These are phyloP conservation scores for Saturnia japonica DNA, from an alignment of 2,888 invertebrate species.

Conservation along the genomic window DNA sequence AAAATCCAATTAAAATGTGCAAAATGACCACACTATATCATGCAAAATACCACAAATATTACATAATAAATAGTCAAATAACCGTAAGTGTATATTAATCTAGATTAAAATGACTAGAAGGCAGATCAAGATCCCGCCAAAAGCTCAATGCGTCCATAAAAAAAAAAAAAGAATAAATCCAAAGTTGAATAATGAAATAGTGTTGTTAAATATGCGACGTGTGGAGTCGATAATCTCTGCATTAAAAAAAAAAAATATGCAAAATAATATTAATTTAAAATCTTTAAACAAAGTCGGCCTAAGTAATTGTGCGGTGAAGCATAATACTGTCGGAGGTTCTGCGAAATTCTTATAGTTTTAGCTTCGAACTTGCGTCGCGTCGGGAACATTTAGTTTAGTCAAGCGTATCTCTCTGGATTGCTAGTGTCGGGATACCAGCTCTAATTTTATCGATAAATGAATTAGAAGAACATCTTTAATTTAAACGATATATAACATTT, in stretches of 20 bases:
- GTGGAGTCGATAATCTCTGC: slow-evolving; percentile 24
- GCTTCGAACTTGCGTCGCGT: slow-evolving; percentile 45
- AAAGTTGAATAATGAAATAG: slow-evolving; percentile 16
- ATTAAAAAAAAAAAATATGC: not conserved
- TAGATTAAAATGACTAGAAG: too few relatives aligned
- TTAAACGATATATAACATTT: not conserved
- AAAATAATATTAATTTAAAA: slow-evolving; percentile 31
- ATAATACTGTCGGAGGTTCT: slow-evolving; percentile 55
- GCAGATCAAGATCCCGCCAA: too few relatives aligned
- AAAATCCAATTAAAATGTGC: too few relatives aligned
- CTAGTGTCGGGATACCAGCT: slow-evolving; percentile 29
- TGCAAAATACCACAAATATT: too few relatives aligned
- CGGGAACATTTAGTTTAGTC: slow-evolving; percentile 65
- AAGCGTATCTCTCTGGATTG: slow-evolving; percentile 40
- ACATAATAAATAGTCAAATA: too few relatives aligned
- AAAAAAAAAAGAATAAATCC: too few relatives aligned
- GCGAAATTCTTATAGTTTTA: slow-evolving; percentile 56
- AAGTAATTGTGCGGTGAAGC: slow-evolving; percentile 56
- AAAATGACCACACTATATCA: too few relatives aligned
- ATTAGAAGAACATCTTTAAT: not conserved
- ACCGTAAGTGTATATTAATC: too few relatives aligned
- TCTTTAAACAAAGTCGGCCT: slow-evolving; percentile 41
- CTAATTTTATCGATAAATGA: slow-evolving; percentile 7
- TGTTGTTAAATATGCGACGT: slow-evolving; percentile 37
- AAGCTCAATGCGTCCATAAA: too few relatives aligned